Evolutionary conservation across 2,888 invertebrate genomes (phyloP).

Genomic region (Nymphalis urticae): DNA sequence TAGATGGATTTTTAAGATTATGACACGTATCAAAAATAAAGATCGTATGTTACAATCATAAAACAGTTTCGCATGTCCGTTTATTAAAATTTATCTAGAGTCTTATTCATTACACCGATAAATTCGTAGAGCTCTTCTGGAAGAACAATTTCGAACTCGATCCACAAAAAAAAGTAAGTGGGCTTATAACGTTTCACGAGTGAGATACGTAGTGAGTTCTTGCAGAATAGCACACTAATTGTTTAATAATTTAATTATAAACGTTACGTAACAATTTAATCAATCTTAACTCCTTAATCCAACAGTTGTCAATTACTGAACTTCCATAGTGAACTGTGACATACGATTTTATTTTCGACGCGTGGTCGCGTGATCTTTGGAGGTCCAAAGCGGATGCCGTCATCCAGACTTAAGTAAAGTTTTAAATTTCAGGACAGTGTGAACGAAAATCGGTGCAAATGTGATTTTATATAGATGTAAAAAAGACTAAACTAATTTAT

Average conservation of each 20-base stretch:
- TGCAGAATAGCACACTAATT: too few species aligned
- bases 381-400: not conserved
- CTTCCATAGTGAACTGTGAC: not conserved
- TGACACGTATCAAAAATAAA: constrained; percentile 1
- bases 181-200: too few species aligned
- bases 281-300: too few species aligned
- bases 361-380: not conserved
- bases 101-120: not conserved
- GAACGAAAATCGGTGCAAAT: constrained; percentile 61
- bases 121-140: not conserved
- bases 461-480: constrained; percentile 74
- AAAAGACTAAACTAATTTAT: constrained; percentile 58
- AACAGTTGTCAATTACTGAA: not conserved
- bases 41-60: not conserved
- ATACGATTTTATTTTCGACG: constrained; percentile 8
- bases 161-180: too few species aligned
- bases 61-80: not conserved
- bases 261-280: too few species aligned
- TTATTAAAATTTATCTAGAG: not conserved
- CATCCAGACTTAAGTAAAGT: constrained; percentile 10
- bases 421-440: constrained; percentile 53
- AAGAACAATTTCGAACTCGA: too few species aligned
- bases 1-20: not conserved
- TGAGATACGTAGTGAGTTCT: too few species aligned
- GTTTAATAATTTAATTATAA: too few species aligned